Percentiles rank a stretch among this genome's conserved stretches.
Conservation (phyloP, 2,113 vertebrate genomes). For the Chitala chitala region DNA sequence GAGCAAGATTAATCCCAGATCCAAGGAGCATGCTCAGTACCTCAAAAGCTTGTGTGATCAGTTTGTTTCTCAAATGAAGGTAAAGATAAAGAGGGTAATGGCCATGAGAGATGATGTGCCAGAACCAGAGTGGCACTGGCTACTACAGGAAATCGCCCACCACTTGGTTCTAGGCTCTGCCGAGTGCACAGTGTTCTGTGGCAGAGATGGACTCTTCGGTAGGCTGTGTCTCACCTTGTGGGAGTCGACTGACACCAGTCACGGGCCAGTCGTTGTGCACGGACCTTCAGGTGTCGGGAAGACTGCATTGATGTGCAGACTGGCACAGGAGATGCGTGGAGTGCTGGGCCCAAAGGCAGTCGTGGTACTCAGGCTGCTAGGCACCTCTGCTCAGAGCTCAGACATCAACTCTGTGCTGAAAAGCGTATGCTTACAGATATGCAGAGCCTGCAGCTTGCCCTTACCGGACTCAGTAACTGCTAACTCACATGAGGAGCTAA, state of each 20-base stretch:
- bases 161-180: slow-evolving; percentile 47
- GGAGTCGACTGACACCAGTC: slow-evolving; percentile 38
- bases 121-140: background rate
- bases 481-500: slow-evolving; percentile 46
- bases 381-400: slow-evolving; percentile 49
- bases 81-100: slow-evolving; percentile 41
- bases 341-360: slow-evolving; percentile 43
- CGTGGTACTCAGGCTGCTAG: slow-evolving; percentile 56
- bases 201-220: slow-evolving; percentile 59
- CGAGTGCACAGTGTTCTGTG: slow-evolving; percentile 48
- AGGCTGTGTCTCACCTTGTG: slow-evolving; percentile 52
- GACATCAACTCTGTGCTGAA: slow-evolving; percentile 55
- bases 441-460: slow-evolving; percentile 56
- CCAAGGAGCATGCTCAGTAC: slow-evolving; percentile 61
- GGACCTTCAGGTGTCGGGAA: slow-evolving; percentile 67
- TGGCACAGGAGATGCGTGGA: slow-evolving; percentile 46
- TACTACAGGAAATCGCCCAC: slow-evolving; percentile 57
- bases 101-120: background rate
- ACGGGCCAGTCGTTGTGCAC: slow-evolving; percentile 58
- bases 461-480: slow-evolving; percentile 47
- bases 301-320: slow-evolving; percentile 63
- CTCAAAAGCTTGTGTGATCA: slow-evolving; percentile 62
- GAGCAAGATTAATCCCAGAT: slow-evolving; percentile 46
- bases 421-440: slow-evolving; percentile 63
- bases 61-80: slow-evolving; percentile 61